Evolutionary conservation across 2,888 invertebrate species (phyloP).

Genomic region (Chrysina gloriosa): DNA sequence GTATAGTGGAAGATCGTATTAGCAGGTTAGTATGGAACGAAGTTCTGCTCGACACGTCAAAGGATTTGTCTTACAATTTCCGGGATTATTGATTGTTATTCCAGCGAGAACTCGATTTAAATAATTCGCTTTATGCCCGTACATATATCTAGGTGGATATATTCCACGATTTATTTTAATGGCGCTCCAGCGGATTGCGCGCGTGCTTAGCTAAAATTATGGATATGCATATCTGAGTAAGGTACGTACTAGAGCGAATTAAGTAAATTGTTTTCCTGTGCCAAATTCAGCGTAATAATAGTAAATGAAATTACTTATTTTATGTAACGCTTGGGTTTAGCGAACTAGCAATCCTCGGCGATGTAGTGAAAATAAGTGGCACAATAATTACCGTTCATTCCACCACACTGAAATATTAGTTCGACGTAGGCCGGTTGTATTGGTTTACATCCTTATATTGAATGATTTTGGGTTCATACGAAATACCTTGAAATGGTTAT

Average conservation of each 20-base stretch:
- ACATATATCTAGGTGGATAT: background rate
- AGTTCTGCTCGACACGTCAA: slow-evolving; percentile 44
- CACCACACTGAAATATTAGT: no score
- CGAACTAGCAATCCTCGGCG: background rate
- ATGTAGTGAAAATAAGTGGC: background rate
- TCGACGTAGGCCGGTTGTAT: no score
- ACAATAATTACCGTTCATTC: background rate
- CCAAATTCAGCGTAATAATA: background rate
- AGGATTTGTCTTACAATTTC: slow-evolving; percentile 26
- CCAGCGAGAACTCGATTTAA: slow-evolving; percentile 10
- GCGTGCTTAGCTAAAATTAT: slow-evolving; percentile 4
- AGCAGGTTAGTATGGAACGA: slow-evolving; percentile 56
- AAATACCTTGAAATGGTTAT: no score
- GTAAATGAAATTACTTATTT: background rate
- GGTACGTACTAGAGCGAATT: slow-evolving; percentile 8
- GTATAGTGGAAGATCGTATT: slow-evolving; percentile 56
- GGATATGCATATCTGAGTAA: slow-evolving; percentile 18
- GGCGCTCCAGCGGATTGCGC: slow-evolving; percentile 2
- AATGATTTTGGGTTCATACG: no score
- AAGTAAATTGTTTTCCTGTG: background rate
- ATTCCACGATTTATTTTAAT: slow-evolving; percentile 1
- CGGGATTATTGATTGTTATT: slow-evolving; percentile 23
- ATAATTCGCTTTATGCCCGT: slow-evolving; percentile 16
- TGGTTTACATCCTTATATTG: no score
- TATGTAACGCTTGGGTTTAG: background rate